Evolutionary conservation across 1,140 invertebrate species (phyloP).

Genomic region (Danaus melanippus): DNA sequence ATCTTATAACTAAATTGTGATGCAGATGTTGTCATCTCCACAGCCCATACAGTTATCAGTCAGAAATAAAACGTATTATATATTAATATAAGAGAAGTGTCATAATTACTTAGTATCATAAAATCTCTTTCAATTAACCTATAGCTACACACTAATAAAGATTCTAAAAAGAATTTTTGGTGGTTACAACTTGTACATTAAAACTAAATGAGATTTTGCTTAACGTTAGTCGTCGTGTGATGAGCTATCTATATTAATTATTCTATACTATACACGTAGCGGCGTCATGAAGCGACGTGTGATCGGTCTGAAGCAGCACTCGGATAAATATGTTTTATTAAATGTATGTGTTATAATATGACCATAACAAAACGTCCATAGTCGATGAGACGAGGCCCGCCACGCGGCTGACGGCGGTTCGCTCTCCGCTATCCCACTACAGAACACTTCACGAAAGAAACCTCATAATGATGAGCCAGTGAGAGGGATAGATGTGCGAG

Average conservation of each 20-base stretch:
- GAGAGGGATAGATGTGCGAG: too few relatives aligned
- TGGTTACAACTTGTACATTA: conserved; percentile 67
- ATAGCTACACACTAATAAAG: conserved; percentile 44
- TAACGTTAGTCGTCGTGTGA: conserved; percentile 7
- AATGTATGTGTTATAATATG: conserved; percentile 14
- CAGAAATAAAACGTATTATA: conserved; percentile 15
- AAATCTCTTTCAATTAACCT: conserved; percentile 32
- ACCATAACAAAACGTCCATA: conserved; percentile 34
- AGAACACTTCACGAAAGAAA: too few relatives aligned
- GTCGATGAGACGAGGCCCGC: conserved; percentile 18
- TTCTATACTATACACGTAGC: too few relatives aligned
- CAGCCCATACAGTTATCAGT: conserved; percentile 37
- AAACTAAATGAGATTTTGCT: conserved; percentile 57
- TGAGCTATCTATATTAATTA: background rate
- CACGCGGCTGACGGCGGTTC: conserved; percentile 29
- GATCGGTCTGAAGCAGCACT: too few relatives aligned
- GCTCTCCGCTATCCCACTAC: too few relatives aligned
- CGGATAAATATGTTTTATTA: too few relatives aligned
- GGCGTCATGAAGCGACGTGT: too few relatives aligned
- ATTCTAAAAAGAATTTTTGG: conserved; percentile 61
- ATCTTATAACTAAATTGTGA: conserved; percentile 38
- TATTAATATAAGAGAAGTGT: conserved; percentile 23
- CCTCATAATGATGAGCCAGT: too few relatives aligned
- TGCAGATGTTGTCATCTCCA: conserved; percentile 55
- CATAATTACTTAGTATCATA: conserved; percentile 27